Percentiles rank a stretch among this genome's conserved stretches.
phyloP scores from a whole-genome alignment of 1,140 invertebrate species.

The Zaprionus inermis region DNA sequence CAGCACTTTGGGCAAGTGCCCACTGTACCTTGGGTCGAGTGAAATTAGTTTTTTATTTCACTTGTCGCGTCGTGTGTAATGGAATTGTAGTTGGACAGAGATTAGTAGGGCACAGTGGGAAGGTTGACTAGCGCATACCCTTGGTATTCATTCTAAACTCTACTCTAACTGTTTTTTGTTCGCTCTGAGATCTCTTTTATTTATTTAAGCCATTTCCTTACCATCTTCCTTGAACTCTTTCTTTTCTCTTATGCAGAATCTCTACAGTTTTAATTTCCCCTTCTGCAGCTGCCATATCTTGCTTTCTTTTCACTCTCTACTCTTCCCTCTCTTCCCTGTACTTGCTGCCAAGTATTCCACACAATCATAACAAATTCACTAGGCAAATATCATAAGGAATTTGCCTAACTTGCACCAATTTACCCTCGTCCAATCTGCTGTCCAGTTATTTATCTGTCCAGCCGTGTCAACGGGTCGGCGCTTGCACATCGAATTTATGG shows the following conservation, averaged over 20 bases:
- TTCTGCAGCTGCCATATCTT: no score
- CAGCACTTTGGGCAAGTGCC: slow-evolving; percentile 30
- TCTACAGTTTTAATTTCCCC: no score
- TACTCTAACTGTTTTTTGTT: no score
- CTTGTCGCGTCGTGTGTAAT: slow-evolving; percentile 15
- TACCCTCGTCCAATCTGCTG: background rate
- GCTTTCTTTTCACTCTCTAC: background rate
- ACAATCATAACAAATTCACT: background rate
- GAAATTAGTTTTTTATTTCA: slow-evolving; percentile 44
- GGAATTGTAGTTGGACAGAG: slow-evolving; percentile 11
- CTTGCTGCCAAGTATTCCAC: background rate
- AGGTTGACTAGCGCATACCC: background rate
- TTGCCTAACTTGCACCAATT: background rate
- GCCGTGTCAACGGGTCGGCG: background rate
- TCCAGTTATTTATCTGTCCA: background rate
- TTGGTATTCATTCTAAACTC: background rate
- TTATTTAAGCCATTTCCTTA: no score
- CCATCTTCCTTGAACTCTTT: no score
- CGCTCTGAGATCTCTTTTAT: no score
- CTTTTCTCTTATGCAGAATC: no score
- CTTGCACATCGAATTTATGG: slow-evolving; percentile 20
- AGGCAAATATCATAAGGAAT: background rate
- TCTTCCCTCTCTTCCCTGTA: background rate
- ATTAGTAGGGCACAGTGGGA: background rate
- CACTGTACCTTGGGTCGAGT: slow-evolving; percentile 36